Evolutionary conservation across 1,140 invertebrate species (phyloP).

Genomic region (Himalopsyche phryganea): DNA sequence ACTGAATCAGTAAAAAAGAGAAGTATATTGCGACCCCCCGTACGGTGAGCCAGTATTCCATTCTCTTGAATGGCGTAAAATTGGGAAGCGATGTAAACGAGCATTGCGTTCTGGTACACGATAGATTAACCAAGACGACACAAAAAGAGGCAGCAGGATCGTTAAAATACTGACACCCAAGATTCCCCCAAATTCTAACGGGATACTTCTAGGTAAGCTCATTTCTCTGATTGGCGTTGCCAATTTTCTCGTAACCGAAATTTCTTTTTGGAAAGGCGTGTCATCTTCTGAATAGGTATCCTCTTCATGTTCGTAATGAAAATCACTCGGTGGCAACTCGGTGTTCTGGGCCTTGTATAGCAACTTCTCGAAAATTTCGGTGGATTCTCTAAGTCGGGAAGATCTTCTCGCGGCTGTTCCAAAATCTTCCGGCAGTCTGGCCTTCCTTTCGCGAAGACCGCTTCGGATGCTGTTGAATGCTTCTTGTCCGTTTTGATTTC

Average conservation of each 20-base stretch:
- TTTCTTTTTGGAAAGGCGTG: slow-evolving; percentile 3
- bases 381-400: slow-evolving; percentile 7
- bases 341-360: slow-evolving; percentile 19
- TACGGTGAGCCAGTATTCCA: slow-evolving; percentile 17
- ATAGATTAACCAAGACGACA: slow-evolving; percentile 18
- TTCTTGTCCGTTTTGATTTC: slow-evolving; percentile 5
- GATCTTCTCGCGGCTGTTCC: slow-evolving; percentile 4
- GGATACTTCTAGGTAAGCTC: not conserved
- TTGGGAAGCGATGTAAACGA: slow-evolving; percentile 20
- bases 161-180: not conserved
- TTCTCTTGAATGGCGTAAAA: slow-evolving; percentile 8
- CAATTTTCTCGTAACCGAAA: slow-evolving; percentile 17
- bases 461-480: not conserved
- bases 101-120: slow-evolving; percentile 21
- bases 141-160: slow-evolving; percentile 13
- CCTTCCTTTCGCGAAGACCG: slow-evolving; percentile 9
- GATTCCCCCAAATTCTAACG: slow-evolving; percentile 3
- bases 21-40: slow-evolving; percentile 5
- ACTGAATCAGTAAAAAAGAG: slow-evolving; percentile 10
- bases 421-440: not conserved
- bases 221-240: slow-evolving; percentile 18
- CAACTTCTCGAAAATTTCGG: slow-evolving; percentile 15
- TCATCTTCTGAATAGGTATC: slow-evolving; percentile 29
- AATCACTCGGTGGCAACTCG: slow-evolving; percentile 20
- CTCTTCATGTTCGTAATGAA: slow-evolving; percentile 22